Evolutionary conservation across 2,797 vertebrate genomes (phyloP), one percentile per base, ranked within the genome.

Genomic region (Argentina silus): DNA sequence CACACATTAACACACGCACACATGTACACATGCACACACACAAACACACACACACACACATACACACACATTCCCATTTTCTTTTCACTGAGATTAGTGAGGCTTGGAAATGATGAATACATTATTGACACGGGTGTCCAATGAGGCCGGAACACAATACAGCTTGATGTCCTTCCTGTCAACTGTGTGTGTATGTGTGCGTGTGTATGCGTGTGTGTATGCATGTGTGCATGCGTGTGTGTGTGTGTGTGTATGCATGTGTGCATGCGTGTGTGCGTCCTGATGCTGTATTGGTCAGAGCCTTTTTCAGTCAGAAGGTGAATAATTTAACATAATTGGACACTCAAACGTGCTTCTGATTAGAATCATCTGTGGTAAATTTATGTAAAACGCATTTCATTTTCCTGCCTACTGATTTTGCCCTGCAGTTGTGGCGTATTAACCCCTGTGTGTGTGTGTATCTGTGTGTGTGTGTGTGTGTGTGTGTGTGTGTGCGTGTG

Each of bases 311-410:
- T 51, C 12, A 27, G 14, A 67, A 19, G 23, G 47, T 51, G 65
- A 67, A 67, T 53, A 67, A 67, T 51, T 67, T 47, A 50, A 67
- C 48, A 67, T 67, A 67, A 67, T 67, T 67, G 65, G 65, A 67
- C 65, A 67, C 65, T 67, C 48, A 27, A 19, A 27, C 51, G 48
- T 47, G 65, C 65, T 67, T 53, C 19, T 67, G 65, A 67, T 67
- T 67, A 36, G 47, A 53, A 61, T 21, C 11, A 9, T 61, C 6
- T 61, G 19, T 61, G 59, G 36, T n/a, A 23, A 61, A 67, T 67
- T 6, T 3, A 67, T 27, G 21, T 67, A 53, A 67, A 67, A 67
- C 51, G 21, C 48, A 27, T 15, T 53, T 51, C 14, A 51, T 51
- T 51, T 67, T 27, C 47, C 48, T 53, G 23, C 48, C 23, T 21